A percentile compares a stretch with the other conserved stretches of the same genome.
Conservation (phyloP, 2,797 vertebrate species). For the Mormyrops attenuatus region DNA sequence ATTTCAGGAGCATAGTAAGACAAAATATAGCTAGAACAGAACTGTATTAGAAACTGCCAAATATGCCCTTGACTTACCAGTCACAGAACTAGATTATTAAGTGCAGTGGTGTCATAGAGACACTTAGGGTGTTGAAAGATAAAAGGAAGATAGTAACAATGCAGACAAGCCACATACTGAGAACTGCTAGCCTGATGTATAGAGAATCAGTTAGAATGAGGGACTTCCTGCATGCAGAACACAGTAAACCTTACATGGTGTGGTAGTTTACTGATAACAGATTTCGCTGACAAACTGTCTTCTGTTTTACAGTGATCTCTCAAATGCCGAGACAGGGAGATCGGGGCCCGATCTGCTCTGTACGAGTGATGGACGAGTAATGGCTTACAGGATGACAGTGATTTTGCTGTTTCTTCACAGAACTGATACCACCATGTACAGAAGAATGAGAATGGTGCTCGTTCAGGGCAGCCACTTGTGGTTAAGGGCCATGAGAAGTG, state of each 20-base stretch:
- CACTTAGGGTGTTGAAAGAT: neutral
- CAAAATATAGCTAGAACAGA: neutral
- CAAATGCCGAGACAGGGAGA: neutral
- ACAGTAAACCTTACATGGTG: neutral
- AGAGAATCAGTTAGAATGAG: neutral
- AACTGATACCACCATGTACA: neutral
- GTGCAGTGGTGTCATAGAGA: neutral
- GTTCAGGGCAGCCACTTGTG: neutral
- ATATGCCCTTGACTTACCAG: neutral
- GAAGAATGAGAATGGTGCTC: neutral
- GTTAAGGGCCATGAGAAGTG: neutral
- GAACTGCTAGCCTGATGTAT: neutral
- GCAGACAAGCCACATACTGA: neutral
- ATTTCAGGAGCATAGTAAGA: no score
- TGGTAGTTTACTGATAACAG: neutral
- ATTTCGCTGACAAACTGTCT: conserved; percentile 4
- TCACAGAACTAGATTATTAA: neutral
- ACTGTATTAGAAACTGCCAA: neutral
- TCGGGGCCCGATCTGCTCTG: neutral
- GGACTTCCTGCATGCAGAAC: neutral
- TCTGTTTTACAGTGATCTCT: neutral
- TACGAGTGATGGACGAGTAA: neutral
- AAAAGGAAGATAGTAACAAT: neutral
- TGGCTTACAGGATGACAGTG: neutral
- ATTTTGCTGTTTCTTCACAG: neutral